Conservation (phyloP, 92 coral and sea anemone genomes). For the Nematostella vectensis region DNA sequence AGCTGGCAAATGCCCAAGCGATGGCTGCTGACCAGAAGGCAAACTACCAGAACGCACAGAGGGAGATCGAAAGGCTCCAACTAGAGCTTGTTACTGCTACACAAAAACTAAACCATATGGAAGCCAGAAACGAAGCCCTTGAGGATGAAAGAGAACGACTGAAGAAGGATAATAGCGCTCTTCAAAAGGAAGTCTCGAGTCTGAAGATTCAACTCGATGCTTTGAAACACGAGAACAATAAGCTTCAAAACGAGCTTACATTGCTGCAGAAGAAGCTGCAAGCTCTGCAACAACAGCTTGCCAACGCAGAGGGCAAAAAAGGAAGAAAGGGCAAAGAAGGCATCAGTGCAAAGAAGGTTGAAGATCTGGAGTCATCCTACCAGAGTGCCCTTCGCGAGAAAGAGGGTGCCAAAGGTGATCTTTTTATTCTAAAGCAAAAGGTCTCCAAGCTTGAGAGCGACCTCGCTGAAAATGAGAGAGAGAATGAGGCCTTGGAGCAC, state of each 20-base stretch:
- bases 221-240: constrained; percentile 56
- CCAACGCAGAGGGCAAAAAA: constrained; percentile 29
- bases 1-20: constrained; percentile 48
- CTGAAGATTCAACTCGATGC: constrained; percentile 60
- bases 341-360: constrained; percentile 44
- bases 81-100: constrained; percentile 39
- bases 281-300: constrained; percentile 59
- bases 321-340: constrained; percentile 42
- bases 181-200: constrained; percentile 47
- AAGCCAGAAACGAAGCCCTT: constrained; percentile 56
- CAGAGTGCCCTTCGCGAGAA: constrained; percentile 70
- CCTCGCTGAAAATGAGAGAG: constrained; percentile 47
- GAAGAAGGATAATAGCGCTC: constrained; percentile 39
- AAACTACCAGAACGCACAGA: constrained; percentile 57
- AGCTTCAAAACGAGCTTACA: constrained; percentile 51
- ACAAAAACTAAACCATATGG: constrained; percentile 53
- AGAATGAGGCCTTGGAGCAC: constrained; percentile 57
- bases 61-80: constrained; percentile 56
- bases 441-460: constrained; percentile 57
- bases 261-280: constrained; percentile 57
- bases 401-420: constrained; percentile 58
- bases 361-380: constrained; percentile 62
- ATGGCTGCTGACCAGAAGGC: constrained; percentile 40
- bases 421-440: constrained; percentile 50
- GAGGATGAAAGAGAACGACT: constrained; percentile 52